Percentiles rank a stretch among this genome's conserved stretches.
Evolutionary conservation across 2,113 vertebrate genomes (phyloP).

Genomic region (Sturnira hondurensis): DNA sequence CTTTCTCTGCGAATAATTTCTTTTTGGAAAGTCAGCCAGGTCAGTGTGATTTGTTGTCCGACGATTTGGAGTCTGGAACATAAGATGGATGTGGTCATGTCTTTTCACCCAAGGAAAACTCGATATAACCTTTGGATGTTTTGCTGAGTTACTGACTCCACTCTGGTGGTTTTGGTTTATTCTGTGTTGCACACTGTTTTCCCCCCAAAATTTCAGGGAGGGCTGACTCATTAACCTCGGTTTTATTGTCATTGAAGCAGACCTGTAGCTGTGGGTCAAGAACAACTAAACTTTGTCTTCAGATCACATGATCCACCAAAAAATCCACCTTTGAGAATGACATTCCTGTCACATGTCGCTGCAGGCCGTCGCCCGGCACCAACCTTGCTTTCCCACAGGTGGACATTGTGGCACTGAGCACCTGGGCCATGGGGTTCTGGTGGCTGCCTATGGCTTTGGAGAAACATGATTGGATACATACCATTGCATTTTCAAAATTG

Average conservation of each 20-base stretch:
- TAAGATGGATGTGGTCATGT: not conserved
- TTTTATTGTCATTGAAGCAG: not conserved
- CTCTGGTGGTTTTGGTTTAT: not conserved
- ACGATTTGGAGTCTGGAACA: not conserved
- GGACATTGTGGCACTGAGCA: rapidly evolving
- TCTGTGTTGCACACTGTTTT: not conserved
- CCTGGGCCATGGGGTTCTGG: not conserved
- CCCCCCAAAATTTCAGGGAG: not conserved
- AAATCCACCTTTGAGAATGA: not conserved
- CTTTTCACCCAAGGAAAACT: not conserved
- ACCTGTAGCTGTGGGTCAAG: not conserved
- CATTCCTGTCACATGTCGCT: not conserved
- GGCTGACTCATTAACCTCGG: not conserved
- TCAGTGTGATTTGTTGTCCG: not conserved
- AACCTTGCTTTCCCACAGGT: not conserved
- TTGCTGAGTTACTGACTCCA: not conserved
- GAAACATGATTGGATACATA: not conserved
- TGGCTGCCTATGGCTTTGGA: not conserved
- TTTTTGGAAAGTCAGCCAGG: not conserved
- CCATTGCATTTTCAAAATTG: too few relatives aligned
- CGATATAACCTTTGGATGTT: not conserved
- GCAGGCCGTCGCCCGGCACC: not conserved
- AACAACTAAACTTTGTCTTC: not conserved
- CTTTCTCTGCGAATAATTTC: not conserved
- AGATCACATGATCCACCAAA: not conserved